phyloP scores from a whole-genome alignment of 92 coral and sea anemone species.

The Zoanthus gigantus region DNA sequence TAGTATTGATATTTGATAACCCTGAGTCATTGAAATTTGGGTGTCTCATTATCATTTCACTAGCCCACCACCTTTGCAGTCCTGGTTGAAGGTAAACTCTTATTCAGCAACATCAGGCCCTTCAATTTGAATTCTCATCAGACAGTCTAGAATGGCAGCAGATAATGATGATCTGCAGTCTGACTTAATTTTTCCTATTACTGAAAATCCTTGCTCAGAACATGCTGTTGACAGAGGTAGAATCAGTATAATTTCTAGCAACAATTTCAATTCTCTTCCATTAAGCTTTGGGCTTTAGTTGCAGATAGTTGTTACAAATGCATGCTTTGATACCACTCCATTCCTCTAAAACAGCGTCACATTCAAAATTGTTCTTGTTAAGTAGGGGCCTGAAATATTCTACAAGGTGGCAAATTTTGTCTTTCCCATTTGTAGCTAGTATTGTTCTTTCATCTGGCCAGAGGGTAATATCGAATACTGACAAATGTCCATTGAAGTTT shows the following conservation, averaged over 20 bases:
- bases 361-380: background rate
- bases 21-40: conserved; percentile 51
- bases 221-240: conserved; percentile 61
- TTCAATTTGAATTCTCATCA: conserved; percentile 42
- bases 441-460: conserved; percentile 18
- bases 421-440: background rate
- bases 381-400: background rate
- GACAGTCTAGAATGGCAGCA: conserved; percentile 42
- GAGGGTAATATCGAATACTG: background rate
- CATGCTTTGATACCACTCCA: background rate
- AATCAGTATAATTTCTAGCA: conserved; percentile 46
- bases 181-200: conserved; percentile 56
- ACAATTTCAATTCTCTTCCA: background rate
- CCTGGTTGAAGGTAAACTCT: conserved; percentile 39
- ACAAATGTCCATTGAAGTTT: background rate
- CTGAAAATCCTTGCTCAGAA: conserved; percentile 53
- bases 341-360: background rate
- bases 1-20: conserved; percentile 3
- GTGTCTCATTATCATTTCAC: conserved; percentile 51
- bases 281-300: background rate
- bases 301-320: background rate
- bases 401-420: background rate
- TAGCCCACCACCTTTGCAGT: conserved; percentile 43
- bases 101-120: conserved; percentile 41
- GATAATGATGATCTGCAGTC: conserved; percentile 55